A percentile compares a stretch with the other conserved stretches of the same genome.
These are phyloP conservation scores for Gymnoscelis rufifasciata DNA, from an alignment of 2,888 invertebrate species.

Conservation along the genomic window DNA sequence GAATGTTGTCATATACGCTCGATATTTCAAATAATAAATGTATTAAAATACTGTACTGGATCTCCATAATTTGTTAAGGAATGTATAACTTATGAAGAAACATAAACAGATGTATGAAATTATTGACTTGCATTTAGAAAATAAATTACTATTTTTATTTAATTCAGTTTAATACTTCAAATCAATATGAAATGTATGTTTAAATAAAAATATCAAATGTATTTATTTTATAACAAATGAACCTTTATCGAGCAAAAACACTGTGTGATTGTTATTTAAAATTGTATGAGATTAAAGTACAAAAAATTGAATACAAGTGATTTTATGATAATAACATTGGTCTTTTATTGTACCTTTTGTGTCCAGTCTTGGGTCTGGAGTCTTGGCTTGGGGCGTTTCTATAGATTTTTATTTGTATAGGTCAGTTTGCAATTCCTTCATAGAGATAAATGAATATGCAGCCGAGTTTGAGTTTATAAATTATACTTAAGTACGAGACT, in stretches of 20 bases:
- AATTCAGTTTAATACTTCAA: no score
- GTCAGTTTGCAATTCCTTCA: not conserved
- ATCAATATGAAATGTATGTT: no score
- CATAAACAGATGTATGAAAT: no score
- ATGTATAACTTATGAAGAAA: not conserved
- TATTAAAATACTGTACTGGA: not conserved
- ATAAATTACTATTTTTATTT: no score
- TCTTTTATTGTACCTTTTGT: slow-evolving; percentile 51
- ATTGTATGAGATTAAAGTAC: slow-evolving; percentile 74
- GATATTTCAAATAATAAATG: slow-evolving; percentile 24
- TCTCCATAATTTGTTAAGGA: no score
- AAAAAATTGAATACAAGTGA: slow-evolving; percentile 64
- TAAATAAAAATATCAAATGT: no score
- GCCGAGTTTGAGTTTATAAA: no score
- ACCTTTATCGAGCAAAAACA: slow-evolving; percentile 30
- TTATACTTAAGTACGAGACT: no score
- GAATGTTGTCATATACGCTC: slow-evolving; percentile 41
- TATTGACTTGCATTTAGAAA: slow-evolving; percentile 9
- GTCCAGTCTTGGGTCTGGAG: not conserved
- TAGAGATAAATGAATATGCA: no score
- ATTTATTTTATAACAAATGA: no score
- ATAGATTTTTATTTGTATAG: not conserved
- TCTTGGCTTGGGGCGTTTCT: not conserved
- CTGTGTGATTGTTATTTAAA: slow-evolving; percentile 66
- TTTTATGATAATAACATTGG: slow-evolving; percentile 58